These are phyloP conservation scores for Rhinogobius similis DNA, from an alignment of 2,113 vertebrate species.

Conservation along the genomic window DNA sequence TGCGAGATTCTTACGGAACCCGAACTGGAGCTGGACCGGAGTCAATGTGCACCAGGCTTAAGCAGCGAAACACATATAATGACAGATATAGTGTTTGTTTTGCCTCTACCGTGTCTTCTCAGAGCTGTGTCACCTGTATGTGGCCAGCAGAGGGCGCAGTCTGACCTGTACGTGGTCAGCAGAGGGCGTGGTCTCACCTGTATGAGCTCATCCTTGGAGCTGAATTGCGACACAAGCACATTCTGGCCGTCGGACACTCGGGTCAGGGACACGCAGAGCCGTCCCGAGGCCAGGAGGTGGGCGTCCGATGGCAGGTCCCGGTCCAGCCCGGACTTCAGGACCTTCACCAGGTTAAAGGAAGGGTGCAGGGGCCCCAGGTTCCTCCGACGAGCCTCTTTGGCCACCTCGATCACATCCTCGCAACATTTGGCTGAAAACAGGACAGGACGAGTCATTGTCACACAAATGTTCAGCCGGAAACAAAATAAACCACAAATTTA, in stretches of 20 bases:
- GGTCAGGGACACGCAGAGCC: slow-evolving; percentile 86
- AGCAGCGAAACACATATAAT: no score
- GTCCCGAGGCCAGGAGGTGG: slow-evolving; percentile 78
- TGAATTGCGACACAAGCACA: slow-evolving; percentile 87
- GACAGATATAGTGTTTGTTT: no score
- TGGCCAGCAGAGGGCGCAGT: no score
- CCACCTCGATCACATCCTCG: slow-evolving; percentile 71
- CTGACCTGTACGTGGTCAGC: no score
- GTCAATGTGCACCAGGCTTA: no score
- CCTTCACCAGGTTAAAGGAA: slow-evolving; percentile 81
- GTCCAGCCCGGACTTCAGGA: slow-evolving; percentile 73
- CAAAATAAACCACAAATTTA: no score
- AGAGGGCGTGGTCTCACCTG: slow-evolving; percentile 74
- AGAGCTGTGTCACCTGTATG: no score
- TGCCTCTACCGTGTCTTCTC: no score
- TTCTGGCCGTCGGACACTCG: slow-evolving; percentile 89
- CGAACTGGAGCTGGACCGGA: no score
- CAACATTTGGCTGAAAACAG: slow-evolving; percentile 66
- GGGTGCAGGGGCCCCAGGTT: slow-evolving; percentile 88
- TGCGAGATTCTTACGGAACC: no score
- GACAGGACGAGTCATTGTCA: no score
- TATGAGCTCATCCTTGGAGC: slow-evolving; percentile 89
- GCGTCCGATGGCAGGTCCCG: slow-evolving; percentile 81
- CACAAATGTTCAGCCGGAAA: no score
- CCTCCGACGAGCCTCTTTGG: slow-evolving; percentile 78